Evolutionary conservation across 2,888 invertebrate genomes (phyloP).

Genomic region (Trachelus stipa): DNA sequence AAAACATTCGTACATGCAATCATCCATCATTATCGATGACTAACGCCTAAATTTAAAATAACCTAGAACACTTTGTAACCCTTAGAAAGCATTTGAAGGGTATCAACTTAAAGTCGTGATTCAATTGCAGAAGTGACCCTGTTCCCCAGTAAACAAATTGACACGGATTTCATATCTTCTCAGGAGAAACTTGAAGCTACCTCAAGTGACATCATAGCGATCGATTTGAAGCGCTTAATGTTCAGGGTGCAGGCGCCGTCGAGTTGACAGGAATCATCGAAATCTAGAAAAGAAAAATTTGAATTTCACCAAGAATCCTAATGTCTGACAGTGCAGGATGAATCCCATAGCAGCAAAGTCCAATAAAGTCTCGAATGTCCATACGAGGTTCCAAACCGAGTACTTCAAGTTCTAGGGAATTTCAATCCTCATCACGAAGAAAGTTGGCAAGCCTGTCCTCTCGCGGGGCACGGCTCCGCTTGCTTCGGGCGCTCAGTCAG

Average conservation of each 20-base stretch:
- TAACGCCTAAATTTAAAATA: neutral
- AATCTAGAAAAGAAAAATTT: neutral
- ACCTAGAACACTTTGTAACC: neutral
- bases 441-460: constrained; percentile 47
- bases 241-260: neutral
- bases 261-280: neutral
- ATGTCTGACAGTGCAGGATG: neutral
- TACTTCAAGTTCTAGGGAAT: neutral
- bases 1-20: neutral
- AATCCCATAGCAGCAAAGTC: neutral
- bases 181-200: neutral
- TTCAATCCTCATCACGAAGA: neutral
- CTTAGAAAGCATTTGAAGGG: neutral
- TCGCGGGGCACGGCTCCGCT: constrained; percentile 57
- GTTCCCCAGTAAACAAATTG: neutral
- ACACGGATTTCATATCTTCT: neutral
- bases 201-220: neutral
- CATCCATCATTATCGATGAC: neutral
- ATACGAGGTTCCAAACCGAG: neutral
- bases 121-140: neutral
- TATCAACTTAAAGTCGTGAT: neutral
- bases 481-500: constrained; percentile 56
- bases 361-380: neutral
- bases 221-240: neutral
- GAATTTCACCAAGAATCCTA: neutral